Evolutionary conservation across 2,888 invertebrate species (phyloP).

Genomic region (Palloptera scutellata): DNA sequence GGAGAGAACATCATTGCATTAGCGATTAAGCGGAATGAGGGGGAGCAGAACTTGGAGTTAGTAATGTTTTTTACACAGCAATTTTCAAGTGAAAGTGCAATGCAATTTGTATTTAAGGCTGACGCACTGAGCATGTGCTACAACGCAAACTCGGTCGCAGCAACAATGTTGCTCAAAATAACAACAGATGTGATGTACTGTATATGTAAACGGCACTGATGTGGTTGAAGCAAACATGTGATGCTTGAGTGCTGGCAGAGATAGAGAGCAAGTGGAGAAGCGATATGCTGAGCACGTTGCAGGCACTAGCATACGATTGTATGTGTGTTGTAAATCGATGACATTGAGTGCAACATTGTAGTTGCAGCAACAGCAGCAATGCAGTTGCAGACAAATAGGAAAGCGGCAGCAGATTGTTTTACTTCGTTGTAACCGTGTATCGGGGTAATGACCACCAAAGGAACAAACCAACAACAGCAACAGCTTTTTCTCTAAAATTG

Average conservation of each 20-base stretch:
- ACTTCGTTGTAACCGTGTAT: slow-evolving; percentile 29
- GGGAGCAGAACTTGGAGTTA: too few relatives aligned
- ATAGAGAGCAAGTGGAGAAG: neutral
- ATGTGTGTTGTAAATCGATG: slow-evolving; percentile 51
- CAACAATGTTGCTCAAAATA: slow-evolving; percentile 51
- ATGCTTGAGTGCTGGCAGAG: neutral
- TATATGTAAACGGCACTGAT: neutral
- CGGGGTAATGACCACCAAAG: slow-evolving; percentile 27
- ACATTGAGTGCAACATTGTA: slow-evolving; percentile 62
- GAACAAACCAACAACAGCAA: slow-evolving; percentile 20
- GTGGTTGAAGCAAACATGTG: neutral
- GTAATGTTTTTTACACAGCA: too few relatives aligned
- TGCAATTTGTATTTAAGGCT: slow-evolving; percentile 36
- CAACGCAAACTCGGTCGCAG: slow-evolving; percentile 50
- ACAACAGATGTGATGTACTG: neutral
- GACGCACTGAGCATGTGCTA: slow-evolving; percentile 50
- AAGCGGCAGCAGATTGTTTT: slow-evolving; percentile 4
- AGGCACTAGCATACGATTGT: too few relatives aligned
- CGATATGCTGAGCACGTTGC: neutral
- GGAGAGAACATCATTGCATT: too few relatives aligned
- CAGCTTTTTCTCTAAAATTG: neutral
- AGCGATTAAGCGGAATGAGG: too few relatives aligned
- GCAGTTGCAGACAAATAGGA: slow-evolving; percentile 7
- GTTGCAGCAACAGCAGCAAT: slow-evolving; percentile 32
- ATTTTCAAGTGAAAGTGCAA: slow-evolving; percentile 56